Conservation (phyloP, 2,888 invertebrate species). For the Germaria angustata region DNA sequence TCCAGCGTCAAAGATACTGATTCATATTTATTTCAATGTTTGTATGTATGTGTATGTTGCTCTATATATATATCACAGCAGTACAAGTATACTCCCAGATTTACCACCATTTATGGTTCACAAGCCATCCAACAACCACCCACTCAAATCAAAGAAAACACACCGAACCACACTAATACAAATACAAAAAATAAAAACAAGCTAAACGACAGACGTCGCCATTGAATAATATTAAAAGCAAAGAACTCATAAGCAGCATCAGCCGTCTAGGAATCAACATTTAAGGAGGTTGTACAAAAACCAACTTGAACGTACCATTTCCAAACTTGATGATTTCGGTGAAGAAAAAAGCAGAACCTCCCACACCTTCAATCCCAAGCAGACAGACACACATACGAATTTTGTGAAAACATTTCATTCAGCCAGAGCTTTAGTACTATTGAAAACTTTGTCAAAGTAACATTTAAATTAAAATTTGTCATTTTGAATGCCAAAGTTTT, state of each 20-base stretch:
- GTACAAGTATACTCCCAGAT: slow-evolving; percentile 54
- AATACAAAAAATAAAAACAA: neutral
- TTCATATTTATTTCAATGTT: slow-evolving; percentile 59
- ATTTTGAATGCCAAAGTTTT: too few relatives aligned
- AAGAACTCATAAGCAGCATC: slow-evolving; percentile 60
- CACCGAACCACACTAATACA: slow-evolving; percentile 12
- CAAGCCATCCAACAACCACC: slow-evolving; percentile 62
- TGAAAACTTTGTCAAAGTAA: neutral
- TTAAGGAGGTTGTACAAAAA: slow-evolving; percentile 66
- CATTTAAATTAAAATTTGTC: too few relatives aligned
- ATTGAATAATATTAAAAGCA: slow-evolving; percentile 53
- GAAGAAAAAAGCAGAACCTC: slow-evolving; percentile 43
- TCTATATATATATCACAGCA: neutral
- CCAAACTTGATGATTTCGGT: slow-evolving; percentile 20
- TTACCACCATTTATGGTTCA: slow-evolving; percentile 62
- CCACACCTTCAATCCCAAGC: slow-evolving; percentile 6
- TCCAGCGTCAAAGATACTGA: slow-evolving; percentile 66
- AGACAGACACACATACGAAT: too few relatives aligned
- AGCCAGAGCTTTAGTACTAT: neutral
- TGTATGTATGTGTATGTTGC: slow-evolving; percentile 22
- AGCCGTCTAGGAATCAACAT: slow-evolving; percentile 67
- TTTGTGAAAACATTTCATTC: neutral
- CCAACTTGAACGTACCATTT: slow-evolving; percentile 32
- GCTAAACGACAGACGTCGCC: slow-evolving; percentile 21
- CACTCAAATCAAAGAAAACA: slow-evolving; percentile 47